Conservation (phyloP, 2,888 invertebrate species). For the Archips crataeganus region DNA sequence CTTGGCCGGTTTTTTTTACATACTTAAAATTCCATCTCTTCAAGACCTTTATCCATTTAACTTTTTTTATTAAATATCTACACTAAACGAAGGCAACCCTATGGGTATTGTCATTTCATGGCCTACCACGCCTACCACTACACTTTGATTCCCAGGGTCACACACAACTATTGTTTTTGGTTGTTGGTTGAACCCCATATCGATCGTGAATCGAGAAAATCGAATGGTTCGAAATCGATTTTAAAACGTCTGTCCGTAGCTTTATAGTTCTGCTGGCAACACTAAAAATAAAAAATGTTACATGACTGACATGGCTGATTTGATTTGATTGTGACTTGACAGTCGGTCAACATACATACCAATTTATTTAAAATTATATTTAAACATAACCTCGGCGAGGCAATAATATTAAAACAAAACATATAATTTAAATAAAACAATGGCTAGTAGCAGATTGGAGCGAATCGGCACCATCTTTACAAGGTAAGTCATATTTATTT, state of each 20-base stretch:
- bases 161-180: too few relatives aligned
- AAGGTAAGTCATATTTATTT: constrained; percentile 76
- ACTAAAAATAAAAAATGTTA: constrained; percentile 2
- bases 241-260: neutral
- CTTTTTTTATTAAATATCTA: too few relatives aligned
- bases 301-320: neutral
- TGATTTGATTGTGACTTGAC: neutral
- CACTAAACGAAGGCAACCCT: too few relatives aligned
- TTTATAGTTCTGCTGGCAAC: constrained; percentile 4
- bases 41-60: too few relatives aligned
- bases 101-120: too few relatives aligned
- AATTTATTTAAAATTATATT: constrained; percentile 18
- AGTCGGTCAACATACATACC: constrained; percentile 1
- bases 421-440: constrained; percentile 53
- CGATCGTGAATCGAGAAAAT: neutral
- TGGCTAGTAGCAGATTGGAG: constrained; percentile 90
- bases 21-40: too few relatives aligned
- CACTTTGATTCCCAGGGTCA: too few relatives aligned
- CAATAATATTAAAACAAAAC: constrained; percentile 3
- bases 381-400: constrained; percentile 21
- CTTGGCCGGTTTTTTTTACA: too few relatives aligned
- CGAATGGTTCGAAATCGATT: neutral
- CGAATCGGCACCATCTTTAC: constrained; percentile 90
- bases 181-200: too few relatives aligned
- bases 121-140: too few relatives aligned